These are phyloP conservation scores for Drosophila barbarae DNA, from an alignment of 2,888 invertebrate species.

Conservation along the genomic window DNA sequence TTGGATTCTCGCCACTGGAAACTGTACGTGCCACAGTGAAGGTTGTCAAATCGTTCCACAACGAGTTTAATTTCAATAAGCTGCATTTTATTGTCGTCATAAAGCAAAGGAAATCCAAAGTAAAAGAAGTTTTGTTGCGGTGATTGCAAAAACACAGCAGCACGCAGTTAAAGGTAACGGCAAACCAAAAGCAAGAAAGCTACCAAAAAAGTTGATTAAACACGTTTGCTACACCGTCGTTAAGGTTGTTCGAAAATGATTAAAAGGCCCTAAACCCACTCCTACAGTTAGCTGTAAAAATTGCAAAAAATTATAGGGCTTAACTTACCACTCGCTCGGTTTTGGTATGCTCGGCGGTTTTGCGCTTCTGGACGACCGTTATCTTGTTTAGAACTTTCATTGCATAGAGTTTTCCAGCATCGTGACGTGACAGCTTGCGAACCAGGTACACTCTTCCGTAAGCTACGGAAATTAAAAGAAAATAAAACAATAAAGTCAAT, in stretches of 20 bases:
- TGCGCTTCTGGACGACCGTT: slow-evolving; percentile 95
- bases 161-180: slow-evolving; percentile 28
- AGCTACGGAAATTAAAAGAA: slow-evolving; percentile 83
- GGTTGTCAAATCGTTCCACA: slow-evolving; percentile 22
- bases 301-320: not conserved
- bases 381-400: slow-evolving; percentile 99
- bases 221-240: slow-evolving; percentile 11
- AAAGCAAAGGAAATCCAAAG: slow-evolving; percentile 15
- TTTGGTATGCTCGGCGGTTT: slow-evolving; percentile 97
- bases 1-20: slow-evolving; percentile 23
- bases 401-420: slow-evolving; percentile 94
- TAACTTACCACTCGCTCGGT: slow-evolving; percentile 91
- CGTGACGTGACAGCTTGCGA: slow-evolving; percentile 91
- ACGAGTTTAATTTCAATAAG: slow-evolving; percentile 51
- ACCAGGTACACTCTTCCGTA: slow-evolving; percentile 98
- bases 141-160: slow-evolving; percentile 24
- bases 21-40: slow-evolving; percentile 41
- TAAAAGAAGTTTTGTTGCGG: slow-evolving; percentile 18
- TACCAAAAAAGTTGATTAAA: slow-evolving; percentile 14
- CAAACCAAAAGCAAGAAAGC: slow-evolving; percentile 10
- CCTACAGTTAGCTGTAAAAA: not conserved
- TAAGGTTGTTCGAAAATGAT: not conserved
- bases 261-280: slow-evolving; percentile 11
- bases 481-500: slow-evolving; percentile 3
- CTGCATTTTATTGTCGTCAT: slow-evolving; percentile 47